Evolutionary conservation across 2,113 vertebrate species (phyloP), one percentile per base, ranked within the genome.

Genomic region (Platichthys stellatus): DNA sequence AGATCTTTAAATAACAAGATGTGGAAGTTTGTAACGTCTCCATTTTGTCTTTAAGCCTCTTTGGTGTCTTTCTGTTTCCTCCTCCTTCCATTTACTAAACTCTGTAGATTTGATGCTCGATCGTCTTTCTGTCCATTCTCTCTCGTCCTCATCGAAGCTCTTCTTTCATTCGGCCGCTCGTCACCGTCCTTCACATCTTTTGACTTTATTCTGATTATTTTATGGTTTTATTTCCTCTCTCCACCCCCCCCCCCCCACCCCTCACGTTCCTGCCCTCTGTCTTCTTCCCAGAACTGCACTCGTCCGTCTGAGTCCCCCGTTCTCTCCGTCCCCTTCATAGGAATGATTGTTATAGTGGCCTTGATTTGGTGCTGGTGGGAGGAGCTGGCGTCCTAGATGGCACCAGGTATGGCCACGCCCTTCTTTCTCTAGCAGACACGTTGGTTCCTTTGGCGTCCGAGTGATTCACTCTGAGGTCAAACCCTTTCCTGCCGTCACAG

Each of bases 361-460:
- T 95, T 96, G 94, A 94, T 97, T 93, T 97, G 96, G 96, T 97
- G 96, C 95, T 97, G 96, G 95, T 97, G 95, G 96, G 96, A 95
- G 82, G 96, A 97, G 95, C 95, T 95, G 86, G 94, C 95, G 28
- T 95, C 95, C 93, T 96, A 96, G 94, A 87, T 72, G 84, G 90
- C 87, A 93, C 88, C 95, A 97, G 96, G 96, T 97, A 97, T 85
- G 94, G 93, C 92, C 94, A 91, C 89, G 85, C 88, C 89, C 86
- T 90, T 93, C 80, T 85, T 88, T 89, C 80, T 91, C 76, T 89
- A 69, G 57, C 58, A 58, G 72, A 67, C 26, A 20, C 74, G 82
- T 40, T 74, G 14, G 5, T 8, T 60, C 14, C 6, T 35, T 60
- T 3, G 26, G 53, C 23, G 4, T 17, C 5, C 12, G 60, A 14